Conservation (phyloP, 2,113 vertebrate genomes). For the Hemicordylus capensis region DNA sequence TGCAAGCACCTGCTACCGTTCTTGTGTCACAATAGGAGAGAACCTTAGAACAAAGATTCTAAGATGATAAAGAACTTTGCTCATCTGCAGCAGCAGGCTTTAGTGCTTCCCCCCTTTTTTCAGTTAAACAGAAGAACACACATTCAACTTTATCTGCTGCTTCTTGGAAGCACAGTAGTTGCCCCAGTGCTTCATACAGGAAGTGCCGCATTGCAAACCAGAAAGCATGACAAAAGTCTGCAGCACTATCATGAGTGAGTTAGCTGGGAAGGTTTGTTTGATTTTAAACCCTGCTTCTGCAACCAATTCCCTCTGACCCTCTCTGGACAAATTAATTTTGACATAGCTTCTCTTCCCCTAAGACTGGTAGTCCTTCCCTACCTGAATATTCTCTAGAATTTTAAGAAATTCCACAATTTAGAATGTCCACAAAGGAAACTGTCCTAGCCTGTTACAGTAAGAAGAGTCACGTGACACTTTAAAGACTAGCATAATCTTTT, state of each 20-base stretch:
- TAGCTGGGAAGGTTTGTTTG: not conserved
- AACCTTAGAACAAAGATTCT: not conserved
- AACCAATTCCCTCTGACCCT: too few species aligned
- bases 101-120: not conserved
- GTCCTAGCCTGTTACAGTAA: too few species aligned
- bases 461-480: too few species aligned
- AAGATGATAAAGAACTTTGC: not conserved
- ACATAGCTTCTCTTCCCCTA: too few species aligned
- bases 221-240: not conserved
- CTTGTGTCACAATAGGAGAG: constrained; percentile 8
- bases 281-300: too few species aligned
- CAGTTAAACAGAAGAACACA: not conserved
- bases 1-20: not conserved
- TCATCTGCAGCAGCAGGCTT: not conserved
- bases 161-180: not conserved
- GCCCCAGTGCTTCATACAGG: not conserved
- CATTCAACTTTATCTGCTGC: not conserved
- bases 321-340: too few species aligned
- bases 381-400: too few species aligned
- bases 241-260: too few species aligned
- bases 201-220: not conserved
- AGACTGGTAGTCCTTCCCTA: too few species aligned
- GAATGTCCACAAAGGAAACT: too few species aligned
- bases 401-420: too few species aligned
- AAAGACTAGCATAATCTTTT: too few species aligned